Evolutionary conservation across 35 echinoderm and acorn worm genomes (phyloP), one percentile per base, ranked within the genome.

Genomic region (Acanthaster planci): DNA sequence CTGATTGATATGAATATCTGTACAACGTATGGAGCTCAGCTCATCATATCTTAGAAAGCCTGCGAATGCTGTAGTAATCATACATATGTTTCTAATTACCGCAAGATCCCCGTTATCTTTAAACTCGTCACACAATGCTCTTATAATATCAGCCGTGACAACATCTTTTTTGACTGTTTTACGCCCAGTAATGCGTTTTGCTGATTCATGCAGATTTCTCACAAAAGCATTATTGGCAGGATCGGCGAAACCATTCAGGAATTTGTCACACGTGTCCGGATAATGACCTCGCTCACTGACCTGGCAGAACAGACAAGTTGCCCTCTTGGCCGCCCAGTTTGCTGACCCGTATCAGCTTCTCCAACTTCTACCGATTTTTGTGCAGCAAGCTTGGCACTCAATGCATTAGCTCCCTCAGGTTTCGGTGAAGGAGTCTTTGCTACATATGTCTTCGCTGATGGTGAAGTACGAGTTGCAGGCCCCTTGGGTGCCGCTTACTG

Each of bases 31-130:
- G 50, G 39, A 4, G 7, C 39, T 80, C 39, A 80, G 29, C 27
- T 80, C 78, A 7, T 44, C 78, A 80, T 44, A 21, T 50, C 78
- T 38, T 44, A 80, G 40, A 80, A 80, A 80, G 23, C 78, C 78
- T 51, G 78, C 78, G 50, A 32, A 80, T 3, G 40, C 39, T 2
- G 52, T 14, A 80, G 50, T 38, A 19, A 44, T 36, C 42, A 80
- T 80, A 18, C 18, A 16, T 44, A 38, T 50, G 30, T 44, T 8
- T 16, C 78, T 38, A 44, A 80, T 44, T 9, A 44, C 78, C 77
- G 10, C 29, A 12, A 80, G 52, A 80, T 80, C 50, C 16, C 21
- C 15, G 5, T 16, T 9, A 44, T n/a, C 21, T 8, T 26, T 44
- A 51, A 44, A 80, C 15, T 39, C 22, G 7, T 80, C 36, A 7